Evolutionary conservation across 1,140 invertebrate genomes (phyloP).

Genomic region (Parasteatoda tepidariorum): DNA sequence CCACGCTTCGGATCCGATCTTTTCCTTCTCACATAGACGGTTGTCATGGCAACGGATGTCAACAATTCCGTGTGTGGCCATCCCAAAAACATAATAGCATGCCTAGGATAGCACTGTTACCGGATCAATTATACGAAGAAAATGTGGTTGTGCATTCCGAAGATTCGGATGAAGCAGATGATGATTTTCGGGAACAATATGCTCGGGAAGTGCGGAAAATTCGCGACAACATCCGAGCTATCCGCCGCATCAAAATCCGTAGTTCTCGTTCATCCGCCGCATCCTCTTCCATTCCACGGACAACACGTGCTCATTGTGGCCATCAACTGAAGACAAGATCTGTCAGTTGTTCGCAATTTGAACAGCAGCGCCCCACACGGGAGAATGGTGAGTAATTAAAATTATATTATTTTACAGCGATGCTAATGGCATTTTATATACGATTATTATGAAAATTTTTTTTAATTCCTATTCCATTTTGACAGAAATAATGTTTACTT

Average conservation of each 20-base stretch:
- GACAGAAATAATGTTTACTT: background rate
- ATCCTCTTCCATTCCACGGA: slow-evolving; percentile 13
- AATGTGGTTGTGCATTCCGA: background rate
- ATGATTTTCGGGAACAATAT: slow-evolving; percentile 37
- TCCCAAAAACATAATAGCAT: background rate
- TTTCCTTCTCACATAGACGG: slow-evolving; percentile 17
- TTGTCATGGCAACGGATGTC: slow-evolving; percentile 46
- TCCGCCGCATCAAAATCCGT: slow-evolving; percentile 36
- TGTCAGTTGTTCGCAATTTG: slow-evolving; percentile 42
- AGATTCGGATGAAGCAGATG: slow-evolving; percentile 1
- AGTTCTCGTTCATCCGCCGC: slow-evolving; percentile 32
- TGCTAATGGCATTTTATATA: too few relatives aligned
- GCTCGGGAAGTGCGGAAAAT: slow-evolving; percentile 46
- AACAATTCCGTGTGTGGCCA: slow-evolving; percentile 1
- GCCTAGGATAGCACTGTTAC: slow-evolving; percentile 39
- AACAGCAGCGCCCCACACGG: slow-evolving; percentile 33
- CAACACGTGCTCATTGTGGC: background rate
- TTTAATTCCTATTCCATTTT: background rate
- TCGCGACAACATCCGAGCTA: slow-evolving; percentile 52
- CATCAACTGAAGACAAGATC: slow-evolving; percentile 23
- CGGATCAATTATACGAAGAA: slow-evolving; percentile 55
- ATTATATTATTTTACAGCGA: background rate
- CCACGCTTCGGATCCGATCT: background rate
- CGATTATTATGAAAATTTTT: too few relatives aligned
- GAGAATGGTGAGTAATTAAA: slow-evolving; percentile 39